Evolutionary conservation across 2,113 vertebrate species (phyloP).

Genomic region (Hiodon alosoides): DNA sequence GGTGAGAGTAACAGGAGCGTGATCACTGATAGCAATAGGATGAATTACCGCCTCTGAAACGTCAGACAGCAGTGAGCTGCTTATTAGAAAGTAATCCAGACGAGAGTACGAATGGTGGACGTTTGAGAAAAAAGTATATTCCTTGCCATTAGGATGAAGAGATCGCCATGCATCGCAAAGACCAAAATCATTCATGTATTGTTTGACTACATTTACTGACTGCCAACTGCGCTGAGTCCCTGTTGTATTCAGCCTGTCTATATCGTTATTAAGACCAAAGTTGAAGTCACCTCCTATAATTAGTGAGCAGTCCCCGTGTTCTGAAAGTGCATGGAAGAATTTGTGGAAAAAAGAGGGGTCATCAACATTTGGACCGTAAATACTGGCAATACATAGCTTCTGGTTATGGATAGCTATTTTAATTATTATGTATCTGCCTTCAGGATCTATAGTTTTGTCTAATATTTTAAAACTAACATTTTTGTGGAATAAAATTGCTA

Average conservation of each 20-base stretch:
- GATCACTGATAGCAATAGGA: background rate
- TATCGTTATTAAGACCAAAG: background rate
- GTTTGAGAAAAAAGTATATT: conserved; percentile 3
- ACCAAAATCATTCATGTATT: background rate
- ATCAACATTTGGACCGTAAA: too few relatives aligned
- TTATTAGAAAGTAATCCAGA: conserved; percentile 1
- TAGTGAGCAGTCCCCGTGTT: background rate
- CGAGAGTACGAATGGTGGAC: background rate
- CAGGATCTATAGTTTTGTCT: too few relatives aligned
- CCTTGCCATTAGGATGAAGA: background rate
- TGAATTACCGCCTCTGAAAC: background rate
- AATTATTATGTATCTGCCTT: too few relatives aligned
- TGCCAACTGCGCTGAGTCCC: conserved; percentile 2
- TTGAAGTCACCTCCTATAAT: background rate
- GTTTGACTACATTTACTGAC: background rate
- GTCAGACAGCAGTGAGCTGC: background rate
- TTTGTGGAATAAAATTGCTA: background rate
- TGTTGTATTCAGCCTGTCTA: background rate
- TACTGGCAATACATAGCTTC: too few relatives aligned
- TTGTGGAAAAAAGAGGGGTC: too few relatives aligned
- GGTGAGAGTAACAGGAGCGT: background rate
- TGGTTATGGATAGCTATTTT: too few relatives aligned
- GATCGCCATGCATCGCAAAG: conserved; percentile 2
- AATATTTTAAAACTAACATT: too few relatives aligned
- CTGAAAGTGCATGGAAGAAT: too few relatives aligned